phyloP scores from a whole-genome alignment of 2,888 invertebrate genomes.

The Cordilura impudica region DNA sequence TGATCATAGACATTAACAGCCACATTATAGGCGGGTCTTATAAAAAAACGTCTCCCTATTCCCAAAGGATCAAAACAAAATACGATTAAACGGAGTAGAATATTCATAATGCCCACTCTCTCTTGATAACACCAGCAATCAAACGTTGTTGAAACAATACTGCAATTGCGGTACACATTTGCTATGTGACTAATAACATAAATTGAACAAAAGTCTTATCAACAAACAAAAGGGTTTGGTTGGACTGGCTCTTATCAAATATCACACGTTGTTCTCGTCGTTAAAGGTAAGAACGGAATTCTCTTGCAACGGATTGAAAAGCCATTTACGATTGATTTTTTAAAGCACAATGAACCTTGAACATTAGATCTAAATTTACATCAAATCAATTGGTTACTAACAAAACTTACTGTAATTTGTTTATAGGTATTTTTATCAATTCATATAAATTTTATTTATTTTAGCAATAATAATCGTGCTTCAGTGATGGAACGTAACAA shows the following conservation, averaged over 20 bases:
- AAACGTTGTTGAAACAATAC: constrained; percentile 38
- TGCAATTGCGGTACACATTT: constrained; percentile 39
- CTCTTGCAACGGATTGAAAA: background rate
- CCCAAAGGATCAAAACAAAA: constrained; percentile 76
- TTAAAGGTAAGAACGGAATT: constrained; percentile 17
- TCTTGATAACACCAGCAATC: constrained; percentile 3
- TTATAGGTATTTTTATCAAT: too few relatives aligned
- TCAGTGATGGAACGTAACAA: too few relatives aligned
- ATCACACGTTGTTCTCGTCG: constrained; percentile 8
- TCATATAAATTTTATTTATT: too few relatives aligned
- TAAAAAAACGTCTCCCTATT: constrained; percentile 73
- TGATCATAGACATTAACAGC: constrained; percentile 75
- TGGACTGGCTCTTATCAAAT: constrained; percentile 15
- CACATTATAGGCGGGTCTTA: constrained; percentile 77
- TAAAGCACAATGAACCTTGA: constrained; percentile 35
- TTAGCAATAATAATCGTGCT: too few relatives aligned
- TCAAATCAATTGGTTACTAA: background rate
- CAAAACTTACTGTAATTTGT: too few relatives aligned
- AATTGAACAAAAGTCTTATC: constrained; percentile 32
- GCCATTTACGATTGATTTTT: background rate
- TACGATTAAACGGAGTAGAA: constrained; percentile 71
- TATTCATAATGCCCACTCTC: constrained; percentile 67
- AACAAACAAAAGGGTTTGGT: background rate
- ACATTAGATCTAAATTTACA: constrained; percentile 20
- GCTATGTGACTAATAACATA: constrained; percentile 10